Evolutionary conservation across 1,140 invertebrate genomes (phyloP).

Genomic region (Brachionus rubens): DNA sequence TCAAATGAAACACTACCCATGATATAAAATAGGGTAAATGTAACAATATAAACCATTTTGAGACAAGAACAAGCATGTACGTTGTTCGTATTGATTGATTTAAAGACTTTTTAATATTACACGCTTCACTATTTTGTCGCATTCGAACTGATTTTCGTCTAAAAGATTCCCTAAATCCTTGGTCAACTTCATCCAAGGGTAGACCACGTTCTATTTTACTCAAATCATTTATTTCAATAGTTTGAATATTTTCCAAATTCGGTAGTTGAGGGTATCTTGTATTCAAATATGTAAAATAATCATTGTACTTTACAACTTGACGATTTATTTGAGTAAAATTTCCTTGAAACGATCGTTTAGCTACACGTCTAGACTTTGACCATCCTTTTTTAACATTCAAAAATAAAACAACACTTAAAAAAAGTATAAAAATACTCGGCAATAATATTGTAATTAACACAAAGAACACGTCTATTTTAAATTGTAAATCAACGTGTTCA

Average conservation of each 20-base stretch:
- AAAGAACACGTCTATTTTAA: constrained; percentile 22
- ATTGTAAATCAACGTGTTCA: background rate
- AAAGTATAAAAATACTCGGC: constrained; percentile 8
- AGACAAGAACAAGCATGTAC: constrained; percentile 16
- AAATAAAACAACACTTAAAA: constrained; percentile 14
- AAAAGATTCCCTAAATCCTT: background rate
- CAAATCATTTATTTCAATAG: constrained; percentile 9
- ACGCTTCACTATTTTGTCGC: background rate
- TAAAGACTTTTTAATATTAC: background rate
- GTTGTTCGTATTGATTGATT: constrained; percentile 16
- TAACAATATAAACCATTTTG: constrained; percentile 34
- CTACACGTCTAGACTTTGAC: background rate
- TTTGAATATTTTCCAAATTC: constrained; percentile 32
- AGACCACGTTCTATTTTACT: background rate
- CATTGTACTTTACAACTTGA: constrained; percentile 1
- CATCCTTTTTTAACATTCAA: background rate
- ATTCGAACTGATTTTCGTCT: background rate
- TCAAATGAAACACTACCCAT: constrained; percentile 8
- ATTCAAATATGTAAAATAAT: constrained; percentile 34
- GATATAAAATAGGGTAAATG: constrained; percentile 21
- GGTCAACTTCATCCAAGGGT: background rate
- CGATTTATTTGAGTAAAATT: background rate
- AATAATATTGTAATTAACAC: constrained; percentile 19
- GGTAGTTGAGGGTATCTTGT: constrained; percentile 25
- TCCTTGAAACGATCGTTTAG: background rate